These are phyloP conservation scores for Pseudobourletiella spinata DNA, from an alignment of 1,140 invertebrate genomes.

Conservation along the genomic window DNA sequence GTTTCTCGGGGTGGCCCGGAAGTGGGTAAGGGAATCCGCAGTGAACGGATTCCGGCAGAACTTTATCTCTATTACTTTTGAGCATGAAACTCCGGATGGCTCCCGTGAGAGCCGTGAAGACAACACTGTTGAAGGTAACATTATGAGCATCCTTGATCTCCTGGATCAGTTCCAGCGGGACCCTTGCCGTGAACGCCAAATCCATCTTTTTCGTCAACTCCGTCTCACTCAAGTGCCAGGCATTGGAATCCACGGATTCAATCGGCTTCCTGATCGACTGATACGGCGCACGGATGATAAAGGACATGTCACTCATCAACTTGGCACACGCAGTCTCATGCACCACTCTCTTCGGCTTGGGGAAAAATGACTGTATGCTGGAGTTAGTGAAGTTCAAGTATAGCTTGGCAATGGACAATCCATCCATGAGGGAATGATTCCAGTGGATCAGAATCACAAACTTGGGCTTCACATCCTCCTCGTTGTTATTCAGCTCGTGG, in stretches of 20 bases:
- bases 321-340: neutral
- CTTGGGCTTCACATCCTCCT: neutral
- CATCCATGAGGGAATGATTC: constrained; percentile 19
- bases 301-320: neutral
- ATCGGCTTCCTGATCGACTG: constrained; percentile 2
- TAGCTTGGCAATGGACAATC: constrained; percentile 13
- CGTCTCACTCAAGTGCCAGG: constrained; percentile 10
- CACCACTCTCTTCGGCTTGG: neutral
- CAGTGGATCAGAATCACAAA: constrained; percentile 8
- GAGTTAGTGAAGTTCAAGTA: constrained; percentile 12
- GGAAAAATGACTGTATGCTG: constrained; percentile 4
- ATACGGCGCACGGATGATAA: constrained; percentile 3
- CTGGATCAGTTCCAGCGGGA: constrained; percentile 11
- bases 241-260: constrained; percentile 13
- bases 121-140: constrained; percentile 18
- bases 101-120: constrained; percentile 12
- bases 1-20: constrained; percentile 19
- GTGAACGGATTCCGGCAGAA: constrained; percentile 9
- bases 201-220: constrained; percentile 13
- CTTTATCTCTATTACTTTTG: constrained; percentile 4
- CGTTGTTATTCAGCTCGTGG: neutral
- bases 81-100: constrained; percentile 16
- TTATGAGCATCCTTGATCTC: constrained; percentile 8
- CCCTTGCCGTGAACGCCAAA: neutral
- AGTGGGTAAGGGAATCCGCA: constrained; percentile 11